Conservation (phyloP, 2,888 invertebrate genomes). For the Nemapogon koenigi region DNA sequence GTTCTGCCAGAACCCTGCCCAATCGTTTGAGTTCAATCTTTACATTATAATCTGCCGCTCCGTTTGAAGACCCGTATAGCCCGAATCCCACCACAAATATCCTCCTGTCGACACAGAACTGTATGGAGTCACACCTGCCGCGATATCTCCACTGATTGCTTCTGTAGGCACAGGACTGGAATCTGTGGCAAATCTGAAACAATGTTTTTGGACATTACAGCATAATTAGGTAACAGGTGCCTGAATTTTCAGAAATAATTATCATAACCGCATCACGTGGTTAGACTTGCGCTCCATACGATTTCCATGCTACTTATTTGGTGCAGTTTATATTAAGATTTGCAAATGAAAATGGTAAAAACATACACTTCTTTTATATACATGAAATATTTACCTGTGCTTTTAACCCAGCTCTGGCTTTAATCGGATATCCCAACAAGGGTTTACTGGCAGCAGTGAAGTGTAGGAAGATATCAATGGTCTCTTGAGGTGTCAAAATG, state of each 20-base stretch:
- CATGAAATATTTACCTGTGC: slow-evolving; percentile 79
- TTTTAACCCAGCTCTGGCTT: slow-evolving; percentile 85
- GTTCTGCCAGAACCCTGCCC: slow-evolving; percentile 88
- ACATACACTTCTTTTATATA: too few species aligned
- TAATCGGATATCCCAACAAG: slow-evolving; percentile 79
- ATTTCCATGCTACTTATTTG: too few species aligned
- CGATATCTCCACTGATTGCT: slow-evolving; percentile 98
- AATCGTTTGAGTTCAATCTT: slow-evolving; percentile 92
- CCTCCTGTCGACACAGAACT: slow-evolving; percentile 93
- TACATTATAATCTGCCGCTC: slow-evolving; percentile 93
- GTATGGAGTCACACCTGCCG: slow-evolving; percentile 95
- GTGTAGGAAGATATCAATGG: slow-evolving; percentile 93
- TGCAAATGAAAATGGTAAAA: too few species aligned
- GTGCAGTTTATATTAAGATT: too few species aligned
- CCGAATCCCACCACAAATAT: slow-evolving; percentile 97
- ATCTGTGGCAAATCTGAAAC: slow-evolving; percentile 87
- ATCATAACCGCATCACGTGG: too few species aligned
- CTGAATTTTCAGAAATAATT: too few species aligned
- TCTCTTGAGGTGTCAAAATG: slow-evolving; percentile 90
- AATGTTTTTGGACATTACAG: neutral
- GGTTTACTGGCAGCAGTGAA: slow-evolving; percentile 93
- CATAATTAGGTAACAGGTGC: too few species aligned
- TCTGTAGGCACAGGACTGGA: slow-evolving; percentile 95
- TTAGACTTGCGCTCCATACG: too few species aligned
- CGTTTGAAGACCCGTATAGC: slow-evolving; percentile 94